A percentile compares a stretch with the other conserved stretches of the same genome.
These are phyloP conservation scores for Dolichoris vasculosae DNA, from an alignment of 1,140 invertebrate species.

Conservation along the genomic window DNA sequence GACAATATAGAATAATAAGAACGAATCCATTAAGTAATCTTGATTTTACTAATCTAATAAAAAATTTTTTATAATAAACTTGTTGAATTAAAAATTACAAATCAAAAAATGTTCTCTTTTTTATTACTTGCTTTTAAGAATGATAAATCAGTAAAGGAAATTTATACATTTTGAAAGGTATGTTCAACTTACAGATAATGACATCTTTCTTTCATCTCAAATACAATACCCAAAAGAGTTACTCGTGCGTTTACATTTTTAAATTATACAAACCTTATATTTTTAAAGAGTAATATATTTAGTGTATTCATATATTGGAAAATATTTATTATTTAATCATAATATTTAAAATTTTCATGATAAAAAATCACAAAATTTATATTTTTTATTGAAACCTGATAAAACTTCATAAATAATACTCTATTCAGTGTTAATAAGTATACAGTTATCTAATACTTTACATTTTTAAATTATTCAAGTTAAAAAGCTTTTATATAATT, in stretches of 20 bases:
- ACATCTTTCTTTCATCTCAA: neutral
- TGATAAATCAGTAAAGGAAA: conserved; percentile 5
- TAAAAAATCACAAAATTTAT: neutral
- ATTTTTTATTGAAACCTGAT: neutral
- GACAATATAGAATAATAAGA: neutral
- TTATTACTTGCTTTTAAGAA: neutral
- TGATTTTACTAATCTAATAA: neutral
- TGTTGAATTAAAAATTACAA: neutral
- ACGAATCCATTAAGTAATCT: neutral
- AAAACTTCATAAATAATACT: neutral
- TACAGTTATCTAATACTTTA: neutral
- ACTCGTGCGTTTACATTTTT: neutral
- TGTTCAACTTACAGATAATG: neutral
- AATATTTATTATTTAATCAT: neutral
- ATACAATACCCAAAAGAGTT: too few species aligned
- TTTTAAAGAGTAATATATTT: neutral
- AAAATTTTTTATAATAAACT: neutral
- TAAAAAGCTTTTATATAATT: neutral
- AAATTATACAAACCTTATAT: neutral
- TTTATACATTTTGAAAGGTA: neutral
- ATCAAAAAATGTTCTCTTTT: neutral
- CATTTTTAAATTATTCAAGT: neutral
- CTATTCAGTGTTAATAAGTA: neutral
- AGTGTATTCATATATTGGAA: neutral
- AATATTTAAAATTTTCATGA: neutral